Conservation (phyloP, 2,113 vertebrate genomes). For the Hyperoodon ampullatus region DNA sequence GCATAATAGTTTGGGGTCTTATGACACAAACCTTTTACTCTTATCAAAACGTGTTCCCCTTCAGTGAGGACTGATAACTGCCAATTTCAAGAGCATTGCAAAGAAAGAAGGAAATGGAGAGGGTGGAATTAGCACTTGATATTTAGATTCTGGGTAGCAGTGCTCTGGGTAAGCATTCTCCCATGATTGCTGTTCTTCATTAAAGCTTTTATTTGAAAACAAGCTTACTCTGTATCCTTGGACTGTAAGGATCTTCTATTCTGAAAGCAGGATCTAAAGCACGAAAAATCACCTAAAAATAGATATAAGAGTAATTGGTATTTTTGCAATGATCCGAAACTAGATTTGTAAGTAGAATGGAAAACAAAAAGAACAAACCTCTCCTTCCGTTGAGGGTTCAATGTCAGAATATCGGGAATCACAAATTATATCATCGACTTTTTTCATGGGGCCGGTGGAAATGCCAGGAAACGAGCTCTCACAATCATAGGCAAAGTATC, state of each 20-base stretch:
- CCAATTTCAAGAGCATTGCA: background rate
- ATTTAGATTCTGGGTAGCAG: background rate
- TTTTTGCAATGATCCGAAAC: constrained; percentile 21
- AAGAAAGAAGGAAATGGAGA: background rate
- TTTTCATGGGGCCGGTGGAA: constrained; percentile 94
- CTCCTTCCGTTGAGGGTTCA: constrained; percentile 97
- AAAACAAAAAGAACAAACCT: constrained; percentile 83
- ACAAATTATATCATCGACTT: constrained; percentile 97
- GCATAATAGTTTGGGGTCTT: background rate
- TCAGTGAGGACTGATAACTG: background rate
- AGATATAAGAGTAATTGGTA: constrained; percentile 54
- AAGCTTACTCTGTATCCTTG: constrained; percentile 95
- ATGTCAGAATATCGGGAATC: constrained; percentile 98
- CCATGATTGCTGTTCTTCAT: background rate
- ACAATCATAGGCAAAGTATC: constrained; percentile 98
- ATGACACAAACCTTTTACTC: background rate
- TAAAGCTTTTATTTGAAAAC: constrained; percentile 35
- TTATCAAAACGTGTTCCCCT: background rate
- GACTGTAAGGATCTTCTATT: constrained; percentile 97
- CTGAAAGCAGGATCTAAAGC: constrained; percentile 96
- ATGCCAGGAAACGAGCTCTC: constrained; percentile 92
- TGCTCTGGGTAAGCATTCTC: background rate
- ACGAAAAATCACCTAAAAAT: constrained; percentile 94
- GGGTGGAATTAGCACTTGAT: background rate
- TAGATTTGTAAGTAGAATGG: background rate